Percentiles rank a stretch among this genome's conserved stretches.
phyloP scores from a whole-genome alignment of 2,797 vertebrate species.

The Cheirogaleus major region DNA sequence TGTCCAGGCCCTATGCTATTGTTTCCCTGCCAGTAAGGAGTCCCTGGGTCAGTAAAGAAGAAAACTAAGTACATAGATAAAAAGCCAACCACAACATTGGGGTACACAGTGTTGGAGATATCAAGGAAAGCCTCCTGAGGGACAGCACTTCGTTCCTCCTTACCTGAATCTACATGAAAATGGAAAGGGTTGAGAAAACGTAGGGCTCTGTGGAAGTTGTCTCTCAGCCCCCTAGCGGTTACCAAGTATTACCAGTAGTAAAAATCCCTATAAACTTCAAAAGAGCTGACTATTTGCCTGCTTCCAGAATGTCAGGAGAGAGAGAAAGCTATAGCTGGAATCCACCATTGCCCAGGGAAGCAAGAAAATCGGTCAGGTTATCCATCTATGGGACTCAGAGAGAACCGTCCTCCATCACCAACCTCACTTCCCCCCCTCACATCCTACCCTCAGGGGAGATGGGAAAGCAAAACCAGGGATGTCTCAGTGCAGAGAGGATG shows the following conservation, averaged over 20 bases:
- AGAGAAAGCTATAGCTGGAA: neutral
- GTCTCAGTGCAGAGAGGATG: neutral
- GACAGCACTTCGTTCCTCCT: neutral
- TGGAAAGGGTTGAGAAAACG: neutral
- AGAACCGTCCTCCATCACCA: neutral
- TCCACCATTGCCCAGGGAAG: neutral
- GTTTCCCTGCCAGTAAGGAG: neutral
- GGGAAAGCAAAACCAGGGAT: neutral
- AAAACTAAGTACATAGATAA: neutral
- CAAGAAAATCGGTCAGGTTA: too few species aligned
- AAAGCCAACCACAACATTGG: neutral
- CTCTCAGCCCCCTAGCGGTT: neutral
- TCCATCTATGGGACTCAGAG: neutral
- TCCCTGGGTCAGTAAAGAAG: neutral
- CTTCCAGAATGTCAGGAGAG: neutral
- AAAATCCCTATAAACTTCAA: neutral
- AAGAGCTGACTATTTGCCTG: neutral
- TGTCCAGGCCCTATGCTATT: neutral
- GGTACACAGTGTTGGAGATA: too few species aligned
- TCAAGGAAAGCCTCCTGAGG: neutral
- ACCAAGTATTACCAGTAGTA: neutral
- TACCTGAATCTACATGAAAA: neutral
- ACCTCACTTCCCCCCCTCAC: neutral
- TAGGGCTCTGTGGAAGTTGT: neutral
- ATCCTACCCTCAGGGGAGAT: neutral